Conservation (phyloP, 2,113 vertebrate genomes). For the Neodontobutis hainanensis region DNA sequence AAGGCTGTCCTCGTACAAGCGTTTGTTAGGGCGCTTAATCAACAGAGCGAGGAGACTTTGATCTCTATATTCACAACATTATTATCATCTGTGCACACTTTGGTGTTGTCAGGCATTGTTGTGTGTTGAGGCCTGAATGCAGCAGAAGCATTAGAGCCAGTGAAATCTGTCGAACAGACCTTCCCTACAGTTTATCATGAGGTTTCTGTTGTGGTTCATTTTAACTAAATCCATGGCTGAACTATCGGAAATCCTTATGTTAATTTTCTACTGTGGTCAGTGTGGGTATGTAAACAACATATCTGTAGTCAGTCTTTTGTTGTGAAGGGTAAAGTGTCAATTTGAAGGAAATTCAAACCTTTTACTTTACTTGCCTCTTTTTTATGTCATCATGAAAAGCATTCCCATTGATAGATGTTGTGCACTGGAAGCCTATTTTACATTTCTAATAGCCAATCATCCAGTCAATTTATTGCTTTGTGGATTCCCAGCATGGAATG, state of each 20-base stretch:
- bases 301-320: not conserved
- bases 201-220: not conserved
- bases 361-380: slow-evolving; percentile 17
- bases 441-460: slow-evolving; percentile 61
- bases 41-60: slow-evolving; percentile 58
- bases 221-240: not conserved
- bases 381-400: slow-evolving; percentile 37
- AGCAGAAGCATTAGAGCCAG: slow-evolving; percentile 43
- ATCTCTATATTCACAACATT: slow-evolving; percentile 73
- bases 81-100: slow-evolving; percentile 63
- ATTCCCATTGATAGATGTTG: slow-evolving; percentile 41
- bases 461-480: slow-evolving; percentile 51
- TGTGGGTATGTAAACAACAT: not conserved
- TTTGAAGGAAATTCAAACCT: slow-evolving; percentile 25
- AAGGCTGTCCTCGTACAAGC: slow-evolving; percentile 66
- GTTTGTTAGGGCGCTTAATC: slow-evolving; percentile 70
- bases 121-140: slow-evolving; percentile 26
- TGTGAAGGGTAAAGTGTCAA: slow-evolving; percentile 3
- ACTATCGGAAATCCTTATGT: not conserved
- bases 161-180: slow-evolving; percentile 50
- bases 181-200: slow-evolving; percentile 35
- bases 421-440: slow-evolving; percentile 54
- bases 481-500: slow-evolving; percentile 49
- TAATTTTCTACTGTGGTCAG: not conserved
- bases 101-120: slow-evolving; percentile 46